Evolutionary conservation across 30 jellyfish, hydroid and myxozoan species (phyloP).

Genomic region (Cassiopea andromeda): DNA sequence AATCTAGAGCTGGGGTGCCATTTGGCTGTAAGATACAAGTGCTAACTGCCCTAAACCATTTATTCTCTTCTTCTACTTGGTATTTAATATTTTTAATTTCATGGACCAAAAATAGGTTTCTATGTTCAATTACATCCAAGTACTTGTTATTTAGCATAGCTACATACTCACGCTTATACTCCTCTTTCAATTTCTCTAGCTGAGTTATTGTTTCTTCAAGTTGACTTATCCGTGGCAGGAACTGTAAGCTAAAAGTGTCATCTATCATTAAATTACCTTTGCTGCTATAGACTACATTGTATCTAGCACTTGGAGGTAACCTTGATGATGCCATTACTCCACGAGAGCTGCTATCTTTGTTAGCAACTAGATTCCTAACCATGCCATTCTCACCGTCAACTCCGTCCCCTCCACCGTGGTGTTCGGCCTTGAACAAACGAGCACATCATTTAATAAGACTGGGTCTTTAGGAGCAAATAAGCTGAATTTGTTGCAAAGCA

Average conservation of each 20-base stretch:
- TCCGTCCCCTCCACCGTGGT: neutral
- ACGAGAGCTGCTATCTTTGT: neutral
- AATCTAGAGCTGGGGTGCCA: neutral
- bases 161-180: neutral
- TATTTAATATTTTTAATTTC: neutral
- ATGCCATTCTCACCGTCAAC: neutral
- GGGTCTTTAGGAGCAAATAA: neutral
- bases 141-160: neutral
- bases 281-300: neutral
- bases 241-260: neutral
- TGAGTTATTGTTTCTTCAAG: neutral
- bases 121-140: neutral
- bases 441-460: neutral
- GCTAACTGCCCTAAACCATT: neutral
- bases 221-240: neutral
- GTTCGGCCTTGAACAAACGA: neutral
- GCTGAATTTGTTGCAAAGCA: neutral
- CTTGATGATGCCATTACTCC: neutral
- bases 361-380: neutral
- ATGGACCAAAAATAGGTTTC: neutral
- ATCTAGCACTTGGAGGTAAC: neutral
- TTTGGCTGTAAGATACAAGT: neutral
- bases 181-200: neutral
- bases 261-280: neutral
- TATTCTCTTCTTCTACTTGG: neutral